Evolutionary conservation across 2,888 invertebrate species (phyloP).

Genomic region (Cybosia mesomella): DNA sequence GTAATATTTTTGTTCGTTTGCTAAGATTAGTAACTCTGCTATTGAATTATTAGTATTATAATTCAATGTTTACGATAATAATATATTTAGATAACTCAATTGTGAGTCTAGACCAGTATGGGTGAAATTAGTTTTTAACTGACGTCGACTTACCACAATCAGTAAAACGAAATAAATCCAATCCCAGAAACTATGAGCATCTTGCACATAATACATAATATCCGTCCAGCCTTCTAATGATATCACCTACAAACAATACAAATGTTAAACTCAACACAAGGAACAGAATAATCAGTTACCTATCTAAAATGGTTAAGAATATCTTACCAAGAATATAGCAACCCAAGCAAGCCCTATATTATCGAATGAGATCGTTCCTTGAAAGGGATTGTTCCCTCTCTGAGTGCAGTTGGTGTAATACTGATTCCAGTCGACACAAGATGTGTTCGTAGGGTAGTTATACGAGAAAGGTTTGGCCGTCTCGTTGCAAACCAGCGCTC

Average conservation of each 20-base stretch:
- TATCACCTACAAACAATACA: conserved; percentile 91
- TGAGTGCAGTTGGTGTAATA: conserved; percentile 98
- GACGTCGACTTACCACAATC: conserved; percentile 96
- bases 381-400: conserved; percentile 98
- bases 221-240: conserved; percentile 99
- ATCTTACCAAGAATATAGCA: conserved; percentile 98
- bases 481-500: conserved; percentile 92
- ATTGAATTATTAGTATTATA: too few species aligned
- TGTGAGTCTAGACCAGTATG: neutral
- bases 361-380: conserved; percentile 99
- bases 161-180: conserved; percentile 99
- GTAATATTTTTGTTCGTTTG: too few species aligned
- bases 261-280: neutral
- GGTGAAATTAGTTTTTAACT: neutral
- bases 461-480: conserved; percentile 88
- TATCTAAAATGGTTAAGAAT: conserved; percentile 5
- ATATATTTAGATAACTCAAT: neutral
- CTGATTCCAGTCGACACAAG: conserved; percentile 99
- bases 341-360: conserved; percentile 99
- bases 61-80: too few species aligned
- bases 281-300: neutral
- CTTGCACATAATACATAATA: conserved; percentile 99
- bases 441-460: conserved; percentile 90
- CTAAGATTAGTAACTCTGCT: too few species aligned
- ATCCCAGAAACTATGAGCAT: conserved; percentile 99